Evolutionary conservation across 2,888 invertebrate species (phyloP), one percentile per base, ranked within the genome.

Genomic region (Trichogramma evanescens): DNA sequence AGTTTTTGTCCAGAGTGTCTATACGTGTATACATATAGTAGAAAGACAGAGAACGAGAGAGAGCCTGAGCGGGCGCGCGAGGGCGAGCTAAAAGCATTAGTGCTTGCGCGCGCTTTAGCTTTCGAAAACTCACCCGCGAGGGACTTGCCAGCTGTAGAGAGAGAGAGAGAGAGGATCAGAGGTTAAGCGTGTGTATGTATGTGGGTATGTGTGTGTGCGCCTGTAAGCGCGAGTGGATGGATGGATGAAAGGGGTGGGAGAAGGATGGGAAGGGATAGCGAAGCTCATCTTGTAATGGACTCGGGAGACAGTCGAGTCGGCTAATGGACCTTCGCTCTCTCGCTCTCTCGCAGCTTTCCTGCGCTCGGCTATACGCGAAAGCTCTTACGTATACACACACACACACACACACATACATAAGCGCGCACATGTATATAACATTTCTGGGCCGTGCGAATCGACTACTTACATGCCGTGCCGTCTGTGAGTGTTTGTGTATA

Each of bases 251-350:
- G 67, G 67, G 67, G 66, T 67, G 67, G 65, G 67, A 66, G 67
- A 67, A 67, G 70, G 64, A 67, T 68, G 70, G 71, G 70, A 66
- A 67, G 71, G 68, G 63, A 53, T 50, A 10, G 61, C 9, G 50
- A 48, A 72, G 74, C 76, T 77, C 76, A 77, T 77, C 77, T 77
- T 76, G 77, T 77, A 77, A 77, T 77, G 77, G 77, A 77, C 77
- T 77, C 77, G 72, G 73, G 77, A 77, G 77, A 77, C 77, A 73
- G 73, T 76, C 63, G 63, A 63, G 74, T 75, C 72, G 76, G 74
- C 76, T 77, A 77, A 77, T 77, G 77, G 77, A 77, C 70, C 73
- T 51, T 50, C 39, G 42, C 59, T 42, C 53, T 39, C 58, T 42
- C 54, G 41, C 53, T 41, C 53, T 26, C 26, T 26, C 26, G 26